Conservation (phyloP, 2,888 invertebrate species). For the Pherbina coryleti region DNA sequence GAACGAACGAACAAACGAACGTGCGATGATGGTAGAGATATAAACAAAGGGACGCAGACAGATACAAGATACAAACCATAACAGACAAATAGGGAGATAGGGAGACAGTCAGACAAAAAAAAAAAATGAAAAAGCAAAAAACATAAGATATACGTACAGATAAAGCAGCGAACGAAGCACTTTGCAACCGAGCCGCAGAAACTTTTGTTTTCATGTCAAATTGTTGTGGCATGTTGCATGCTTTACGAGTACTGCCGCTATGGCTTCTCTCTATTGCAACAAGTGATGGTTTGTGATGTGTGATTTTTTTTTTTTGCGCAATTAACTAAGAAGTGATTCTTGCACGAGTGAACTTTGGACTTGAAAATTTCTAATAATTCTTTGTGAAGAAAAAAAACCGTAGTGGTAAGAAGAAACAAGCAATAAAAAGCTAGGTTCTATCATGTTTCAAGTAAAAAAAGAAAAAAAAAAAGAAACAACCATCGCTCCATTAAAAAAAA, state of each 20-base stretch:
- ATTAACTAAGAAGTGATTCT: too few species aligned
- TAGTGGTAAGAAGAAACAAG: too few species aligned
- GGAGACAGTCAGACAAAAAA: not conserved
- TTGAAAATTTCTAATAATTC: too few species aligned
- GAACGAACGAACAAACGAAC: not conserved
- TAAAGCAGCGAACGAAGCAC: not conserved
- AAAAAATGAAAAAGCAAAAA: too few species aligned
- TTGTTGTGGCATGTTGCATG: not conserved
- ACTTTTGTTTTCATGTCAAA: slow-evolving; percentile 12
- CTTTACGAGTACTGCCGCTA: not conserved
- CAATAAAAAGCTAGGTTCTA: too few species aligned
- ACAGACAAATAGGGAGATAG: not conserved
- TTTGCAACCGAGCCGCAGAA: not conserved
- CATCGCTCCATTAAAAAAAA: too few species aligned
- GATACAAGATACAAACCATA: not conserved
- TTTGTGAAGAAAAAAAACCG: too few species aligned
- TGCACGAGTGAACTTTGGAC: too few species aligned
- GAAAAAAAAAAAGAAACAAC: too few species aligned
- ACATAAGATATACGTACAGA: not conserved
- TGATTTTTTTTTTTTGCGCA: too few species aligned
- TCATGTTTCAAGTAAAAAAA: too few species aligned
- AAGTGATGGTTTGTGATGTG: too few species aligned
- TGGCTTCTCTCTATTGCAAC: not conserved
- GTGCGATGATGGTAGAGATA: not conserved
- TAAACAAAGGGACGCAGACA: not conserved